Evolutionary conservation across 2,797 vertebrate species (phyloP), one percentile per base, ranked within the genome.

Genomic region (Natrix natrix): DNA sequence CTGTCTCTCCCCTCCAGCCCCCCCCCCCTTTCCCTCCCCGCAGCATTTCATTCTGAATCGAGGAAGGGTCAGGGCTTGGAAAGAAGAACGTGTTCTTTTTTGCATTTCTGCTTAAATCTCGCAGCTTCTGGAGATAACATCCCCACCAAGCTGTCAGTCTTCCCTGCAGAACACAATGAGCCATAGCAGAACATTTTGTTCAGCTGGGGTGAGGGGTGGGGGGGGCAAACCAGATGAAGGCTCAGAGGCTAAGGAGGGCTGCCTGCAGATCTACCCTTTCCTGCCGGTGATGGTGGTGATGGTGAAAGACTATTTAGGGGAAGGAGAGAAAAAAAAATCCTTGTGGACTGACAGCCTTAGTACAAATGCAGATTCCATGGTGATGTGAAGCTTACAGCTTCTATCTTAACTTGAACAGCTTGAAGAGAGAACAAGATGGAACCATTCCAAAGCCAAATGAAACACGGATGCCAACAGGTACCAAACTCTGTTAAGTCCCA

Each of bases 391-490:
- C 94, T 63, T 88, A 14, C 95, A 95, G 94, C 94, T 92, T 83
- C 74, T 91, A n/a, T 90, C 93, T 95, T 94, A 14, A 86, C 92
- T 94, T 87, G 48, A 94, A 52, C 93, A 92, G 93, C 92, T 94
- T 78, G 94, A 17, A 93, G 92, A 37, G 90, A 83, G 90, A 95
- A 92, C 13, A 91, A 90, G 55, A 92, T 94, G 94, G 95, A 94
- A 94, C 93, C 94, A 61, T 93, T 94, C 95, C 96, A 93, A 56
- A 8, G 94, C 94, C 74, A 11, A 52, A 1, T 86, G 3, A 1
- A 90, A 88, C 28, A 57, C 93, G 4, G 54, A 90, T 96, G 95
- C 96, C 97, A 98, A 98, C 97, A 98, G 97, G 97, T 98, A 97
- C 94, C 97, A 94, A 55, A 94, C 5, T 90, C 95, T 28, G 55